These are phyloP conservation scores for Cottoperca gobio DNA, from an alignment of 2,797 vertebrate species.

Conservation along the genomic window DNA sequence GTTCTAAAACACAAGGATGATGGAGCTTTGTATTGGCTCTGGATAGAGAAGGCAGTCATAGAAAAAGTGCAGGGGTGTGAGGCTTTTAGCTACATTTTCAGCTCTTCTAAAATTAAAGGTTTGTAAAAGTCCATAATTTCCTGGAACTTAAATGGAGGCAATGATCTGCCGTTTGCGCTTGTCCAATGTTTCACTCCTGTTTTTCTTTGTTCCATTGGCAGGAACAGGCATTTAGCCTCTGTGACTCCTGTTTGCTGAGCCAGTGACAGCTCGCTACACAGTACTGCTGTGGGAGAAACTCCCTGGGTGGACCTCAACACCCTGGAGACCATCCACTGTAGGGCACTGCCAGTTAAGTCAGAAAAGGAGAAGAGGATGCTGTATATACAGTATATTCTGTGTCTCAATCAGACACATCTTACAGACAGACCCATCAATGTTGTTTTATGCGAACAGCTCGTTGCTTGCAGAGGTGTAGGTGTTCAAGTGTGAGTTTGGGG, in stretches of 20 bases:
- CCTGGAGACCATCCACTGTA: conserved; percentile 53
- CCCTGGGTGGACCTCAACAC: conserved; percentile 55
- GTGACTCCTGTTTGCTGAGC: conserved; percentile 64
- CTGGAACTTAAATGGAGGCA: conserved; percentile 16
- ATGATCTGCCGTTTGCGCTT: conserved; percentile 32
- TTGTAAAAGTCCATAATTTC: conserved; percentile 7
- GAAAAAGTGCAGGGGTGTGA: not conserved
- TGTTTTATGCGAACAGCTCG: conserved; percentile 24
- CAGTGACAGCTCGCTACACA: conserved; percentile 60
- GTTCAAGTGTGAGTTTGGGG: conserved; percentile 41
- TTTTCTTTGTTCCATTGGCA: conserved; percentile 55
- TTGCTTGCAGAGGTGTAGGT: conserved; percentile 38
- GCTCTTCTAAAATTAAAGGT: conserved; percentile 11
- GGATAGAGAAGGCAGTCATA: not conserved
- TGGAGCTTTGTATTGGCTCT: not conserved
- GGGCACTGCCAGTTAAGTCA: conserved; percentile 53
- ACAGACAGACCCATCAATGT: not conserved
- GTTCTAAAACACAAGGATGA: not conserved
- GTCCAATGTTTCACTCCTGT: conserved; percentile 43
- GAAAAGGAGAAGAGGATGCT: conserved; percentile 21
- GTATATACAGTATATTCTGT: conserved; percentile 11
- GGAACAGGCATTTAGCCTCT: conserved; percentile 71
- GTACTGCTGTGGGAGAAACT: conserved; percentile 65
- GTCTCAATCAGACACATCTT: conserved; percentile 25
- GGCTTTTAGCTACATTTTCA: not conserved